These are phyloP conservation scores for Diorhabda sublineata DNA, from an alignment of 1,140 invertebrate genomes.

Conservation along the genomic window DNA sequence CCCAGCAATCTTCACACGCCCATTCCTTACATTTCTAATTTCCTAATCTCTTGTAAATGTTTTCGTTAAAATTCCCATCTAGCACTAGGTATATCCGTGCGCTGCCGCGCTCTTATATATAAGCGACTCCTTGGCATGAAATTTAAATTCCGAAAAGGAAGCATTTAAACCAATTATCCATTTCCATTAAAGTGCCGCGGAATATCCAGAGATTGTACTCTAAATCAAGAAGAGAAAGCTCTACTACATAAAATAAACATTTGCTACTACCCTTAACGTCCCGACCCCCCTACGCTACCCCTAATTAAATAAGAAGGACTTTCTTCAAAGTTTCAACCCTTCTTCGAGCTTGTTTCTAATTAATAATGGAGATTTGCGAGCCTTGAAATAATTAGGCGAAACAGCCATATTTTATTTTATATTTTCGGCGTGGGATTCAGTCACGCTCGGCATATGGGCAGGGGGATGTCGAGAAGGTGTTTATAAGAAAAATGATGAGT, in stretches of 20 bases:
- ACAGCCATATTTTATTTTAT: conserved; percentile 27
- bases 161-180: conserved; percentile 20
- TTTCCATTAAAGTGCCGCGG: conserved; percentile 14
- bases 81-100: neutral
- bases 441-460: too few species aligned
- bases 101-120: neutral
- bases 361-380: conserved; percentile 34
- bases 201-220: conserved; percentile 20
- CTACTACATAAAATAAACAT: conserved; percentile 27
- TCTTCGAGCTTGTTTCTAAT: conserved; percentile 26
- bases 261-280: conserved; percentile 18
- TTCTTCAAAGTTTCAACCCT: conserved; percentile 27
- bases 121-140: neutral
- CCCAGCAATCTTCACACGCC: neutral
- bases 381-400: conserved; percentile 30
- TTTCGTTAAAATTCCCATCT: conserved; percentile 2
- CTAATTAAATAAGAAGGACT: conserved; percentile 29
- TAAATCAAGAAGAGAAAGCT: conserved; percentile 23
- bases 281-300: conserved; percentile 8
- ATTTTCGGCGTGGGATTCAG: neutral
- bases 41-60: conserved; percentile 2
- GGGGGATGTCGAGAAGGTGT: too few species aligned
- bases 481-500: too few species aligned
- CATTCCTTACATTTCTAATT: conserved; percentile 3
- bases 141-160: conserved; percentile 8